Evolutionary conservation across 92 coral and sea anemone species (phyloP).

Genomic region (Montipora capitata): DNA sequence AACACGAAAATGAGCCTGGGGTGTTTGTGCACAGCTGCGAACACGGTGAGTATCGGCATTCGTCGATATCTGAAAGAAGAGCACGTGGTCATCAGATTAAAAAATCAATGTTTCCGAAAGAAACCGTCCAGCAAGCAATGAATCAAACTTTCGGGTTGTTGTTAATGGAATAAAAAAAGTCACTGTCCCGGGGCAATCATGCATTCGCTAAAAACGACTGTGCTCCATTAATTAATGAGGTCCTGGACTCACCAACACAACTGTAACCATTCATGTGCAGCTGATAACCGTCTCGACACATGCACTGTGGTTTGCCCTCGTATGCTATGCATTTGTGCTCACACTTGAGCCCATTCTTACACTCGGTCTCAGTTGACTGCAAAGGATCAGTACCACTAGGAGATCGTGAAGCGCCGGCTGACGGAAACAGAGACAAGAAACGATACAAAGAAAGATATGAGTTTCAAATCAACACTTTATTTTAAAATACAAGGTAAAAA

Average conservation of each 20-base stretch:
- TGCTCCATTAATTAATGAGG: not conserved
- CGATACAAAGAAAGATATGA: not conserved
- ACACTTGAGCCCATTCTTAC: slow-evolving; percentile 87
- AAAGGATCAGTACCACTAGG: slow-evolving; percentile 31
- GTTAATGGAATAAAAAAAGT: too few species aligned
- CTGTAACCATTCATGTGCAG: slow-evolving; percentile 90
- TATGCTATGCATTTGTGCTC: slow-evolving; percentile 87
- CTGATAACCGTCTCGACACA: slow-evolving; percentile 88
- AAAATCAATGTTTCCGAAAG: too few species aligned
- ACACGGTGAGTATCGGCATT: slow-evolving; percentile 90
- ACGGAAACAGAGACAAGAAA: not conserved
- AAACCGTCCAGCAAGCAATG: too few species aligned
- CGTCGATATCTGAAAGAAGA: slow-evolving; percentile 83
- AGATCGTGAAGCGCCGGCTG: slow-evolving; percentile 50
- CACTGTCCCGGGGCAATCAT: too few species aligned
- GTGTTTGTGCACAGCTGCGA: slow-evolving; percentile 94
- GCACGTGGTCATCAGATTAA: not conserved
- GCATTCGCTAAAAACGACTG: not conserved
- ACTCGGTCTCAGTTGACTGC: slow-evolving; percentile 26
- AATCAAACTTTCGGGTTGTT: too few species aligned
- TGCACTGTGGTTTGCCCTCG: slow-evolving; percentile 80
- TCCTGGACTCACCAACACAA: slow-evolving; percentile 85
- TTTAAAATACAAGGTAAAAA: not conserved
- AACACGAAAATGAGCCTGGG: slow-evolving; percentile 94
- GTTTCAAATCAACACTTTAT: not conserved